Evolutionary conservation across 1,140 invertebrate genomes (phyloP), one percentile per base, ranked within the genome.

Genomic region (Littorina saxatilis): DNA sequence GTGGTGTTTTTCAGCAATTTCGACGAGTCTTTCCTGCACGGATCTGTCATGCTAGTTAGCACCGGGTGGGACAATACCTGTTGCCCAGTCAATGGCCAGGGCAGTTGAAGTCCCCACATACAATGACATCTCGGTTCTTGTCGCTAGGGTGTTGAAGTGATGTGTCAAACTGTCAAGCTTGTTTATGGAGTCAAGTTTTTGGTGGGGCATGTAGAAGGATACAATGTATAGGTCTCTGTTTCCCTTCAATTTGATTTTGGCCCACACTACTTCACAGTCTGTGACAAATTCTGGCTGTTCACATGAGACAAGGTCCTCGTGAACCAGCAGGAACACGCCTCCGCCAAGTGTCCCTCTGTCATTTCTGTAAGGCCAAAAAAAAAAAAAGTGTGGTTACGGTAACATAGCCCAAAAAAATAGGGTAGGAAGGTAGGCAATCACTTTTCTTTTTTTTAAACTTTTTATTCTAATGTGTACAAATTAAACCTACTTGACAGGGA

Each of bases 311-410:
- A 84, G 27, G 61, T 82, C 76, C 50, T 84, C 58, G n/a, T 81
- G 63, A 9, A 81, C 73, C 20, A 84, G 80, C 7, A 81, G 43
- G 79, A 84, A 84, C 7, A 82, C 80, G 35, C 80, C 83, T 66
- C 83, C 83, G 5, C 83, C 75, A n/a, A 84, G 50, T n/a, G 76
- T 79, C 15, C 83, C 77, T 70, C 83, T 81, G 32, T 84, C 77
- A 27, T 47, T 47, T 5, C 17, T 5, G 43, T 47, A 47, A 17
- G 43, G 7, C 43, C 43, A n/a, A n/a, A n/a, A n/a, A n/a, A n/a
- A n/a, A n/a, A n/a, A n/a, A n/a, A n/a, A n/a, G n/a, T n/a, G n/a
- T n/a, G n/a, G n/a, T n/a, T n/a, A n/a, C n/a, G n/a, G n/a, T n/a
- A n/a, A n/a, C n/a, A n/a, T n/a, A n/a, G n/a, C n/a, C n/a, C n/a